A percentile compares a stretch with the other conserved stretches of the same genome.
phyloP scores from a whole-genome alignment of 2,113 vertebrate species.

The Alouatta palliata region DNA sequence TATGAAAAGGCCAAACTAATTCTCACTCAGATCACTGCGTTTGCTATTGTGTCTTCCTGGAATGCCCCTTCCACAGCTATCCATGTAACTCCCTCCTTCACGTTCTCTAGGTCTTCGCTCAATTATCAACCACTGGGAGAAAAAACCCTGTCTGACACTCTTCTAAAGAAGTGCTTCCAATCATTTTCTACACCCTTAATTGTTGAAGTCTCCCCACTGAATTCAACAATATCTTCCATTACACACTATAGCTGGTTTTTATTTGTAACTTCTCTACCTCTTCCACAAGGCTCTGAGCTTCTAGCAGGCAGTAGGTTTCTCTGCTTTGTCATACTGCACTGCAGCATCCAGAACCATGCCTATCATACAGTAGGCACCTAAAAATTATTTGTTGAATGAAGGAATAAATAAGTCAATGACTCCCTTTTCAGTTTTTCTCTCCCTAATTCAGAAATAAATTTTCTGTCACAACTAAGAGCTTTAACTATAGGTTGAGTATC shows the following conservation, averaged over 20 bases:
- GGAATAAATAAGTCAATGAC: neutral
- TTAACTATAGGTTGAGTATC: neutral
- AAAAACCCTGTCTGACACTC: neutral
- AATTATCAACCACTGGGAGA: neutral
- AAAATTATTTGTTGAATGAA: neutral
- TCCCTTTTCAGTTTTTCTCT: neutral
- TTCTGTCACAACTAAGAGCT: neutral
- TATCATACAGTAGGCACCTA: fast-evolving
- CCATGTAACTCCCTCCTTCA: neutral
- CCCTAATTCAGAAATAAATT: neutral
- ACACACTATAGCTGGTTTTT: neutral
- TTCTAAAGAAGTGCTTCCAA: neutral
- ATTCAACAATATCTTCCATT: neutral
- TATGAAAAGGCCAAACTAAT: neutral
- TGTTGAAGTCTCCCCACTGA: neutral
- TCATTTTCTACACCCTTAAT: neutral
- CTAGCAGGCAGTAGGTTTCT: no score
- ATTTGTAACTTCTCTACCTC: neutral
- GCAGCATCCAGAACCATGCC: neutral
- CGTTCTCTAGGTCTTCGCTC: neutral
- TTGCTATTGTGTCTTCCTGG: neutral
- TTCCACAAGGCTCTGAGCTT: neutral
- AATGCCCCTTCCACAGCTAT: neutral
- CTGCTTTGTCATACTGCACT: neutral
- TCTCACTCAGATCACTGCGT: neutral